Conservation (phyloP, 2,797 vertebrate genomes). For the Artibeus jamaicensis region DNA sequence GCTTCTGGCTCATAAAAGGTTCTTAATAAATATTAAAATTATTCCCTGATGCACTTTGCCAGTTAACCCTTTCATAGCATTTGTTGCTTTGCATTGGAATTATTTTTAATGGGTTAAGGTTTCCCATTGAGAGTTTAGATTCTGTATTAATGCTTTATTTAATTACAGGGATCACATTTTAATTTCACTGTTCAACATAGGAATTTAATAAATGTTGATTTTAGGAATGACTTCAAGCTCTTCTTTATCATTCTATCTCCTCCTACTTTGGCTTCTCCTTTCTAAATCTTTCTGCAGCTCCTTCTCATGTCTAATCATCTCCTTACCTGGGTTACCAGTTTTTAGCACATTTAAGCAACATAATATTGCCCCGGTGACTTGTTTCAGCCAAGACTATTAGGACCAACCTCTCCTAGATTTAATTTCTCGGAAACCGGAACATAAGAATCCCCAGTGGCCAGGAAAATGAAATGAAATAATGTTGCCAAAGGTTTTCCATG, state of each 20-base stretch:
- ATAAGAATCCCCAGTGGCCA: not conserved
- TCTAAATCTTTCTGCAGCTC: not conserved
- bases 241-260: not conserved
- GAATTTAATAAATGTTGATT: not conserved
- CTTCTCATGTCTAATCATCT: not conserved
- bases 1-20: not conserved
- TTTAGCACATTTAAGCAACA: not conserved
- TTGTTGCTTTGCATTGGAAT: not conserved
- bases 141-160: not conserved
- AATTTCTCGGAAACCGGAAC: not conserved
- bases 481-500: not conserved
- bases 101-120: not conserved
- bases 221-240: not conserved
- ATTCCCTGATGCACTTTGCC: not conserved
- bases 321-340: not conserved
- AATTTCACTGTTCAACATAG: not conserved
- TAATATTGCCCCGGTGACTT: not conserved
- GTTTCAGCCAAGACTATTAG: not conserved
- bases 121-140: not conserved
- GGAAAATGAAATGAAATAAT: not conserved
- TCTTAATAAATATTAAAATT: not conserved
- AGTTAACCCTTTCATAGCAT: not conserved
- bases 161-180: not conserved
- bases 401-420: not conserved
- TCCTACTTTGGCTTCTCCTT: not conserved